Evolutionary conservation across 2,113 vertebrate species (phyloP).

Genomic region (Scortum barcoo): DNA sequence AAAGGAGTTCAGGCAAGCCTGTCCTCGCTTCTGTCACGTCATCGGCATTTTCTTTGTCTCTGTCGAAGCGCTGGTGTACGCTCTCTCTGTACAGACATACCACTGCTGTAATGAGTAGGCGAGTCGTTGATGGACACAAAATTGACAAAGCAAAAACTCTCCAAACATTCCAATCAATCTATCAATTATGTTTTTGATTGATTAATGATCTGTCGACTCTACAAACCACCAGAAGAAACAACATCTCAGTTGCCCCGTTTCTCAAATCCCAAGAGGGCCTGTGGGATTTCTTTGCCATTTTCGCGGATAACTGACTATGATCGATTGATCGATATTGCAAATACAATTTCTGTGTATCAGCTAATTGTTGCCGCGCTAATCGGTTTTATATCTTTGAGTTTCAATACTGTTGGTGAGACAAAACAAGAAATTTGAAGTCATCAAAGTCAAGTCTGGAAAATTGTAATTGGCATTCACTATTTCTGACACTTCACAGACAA

Average conservation of each 20-base stretch:
- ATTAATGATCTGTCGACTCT: not conserved
- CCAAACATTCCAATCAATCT: not conserved
- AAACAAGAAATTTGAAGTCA: not conserved
- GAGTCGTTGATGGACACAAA: conserved; percentile 10
- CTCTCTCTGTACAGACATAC: not conserved
- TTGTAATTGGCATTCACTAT: not conserved
- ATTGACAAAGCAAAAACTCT: not conserved
- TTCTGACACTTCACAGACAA: not conserved
- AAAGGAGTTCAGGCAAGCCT: conserved; percentile 54
- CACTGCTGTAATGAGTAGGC: not conserved
- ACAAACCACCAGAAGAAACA: not conserved
- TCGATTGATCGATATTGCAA: not conserved
- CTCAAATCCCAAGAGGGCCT: not conserved
- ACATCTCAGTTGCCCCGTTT: no score
- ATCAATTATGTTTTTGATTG: not conserved
- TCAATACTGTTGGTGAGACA: not conserved
- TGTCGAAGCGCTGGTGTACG: conserved; percentile 9
- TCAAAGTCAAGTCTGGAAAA: not conserved
- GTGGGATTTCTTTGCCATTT: no score
- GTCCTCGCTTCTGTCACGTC: conserved; percentile 48
- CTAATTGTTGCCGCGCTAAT: not conserved
- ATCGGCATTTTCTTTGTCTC: conserved; percentile 41
- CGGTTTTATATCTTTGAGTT: not conserved
- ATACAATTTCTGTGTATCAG: not conserved
- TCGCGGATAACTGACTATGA: not conserved